Evolutionary conservation across 1,140 invertebrate species (phyloP), one percentile per base, ranked within the genome.

Genomic region (Adoxophyes honmai): DNA sequence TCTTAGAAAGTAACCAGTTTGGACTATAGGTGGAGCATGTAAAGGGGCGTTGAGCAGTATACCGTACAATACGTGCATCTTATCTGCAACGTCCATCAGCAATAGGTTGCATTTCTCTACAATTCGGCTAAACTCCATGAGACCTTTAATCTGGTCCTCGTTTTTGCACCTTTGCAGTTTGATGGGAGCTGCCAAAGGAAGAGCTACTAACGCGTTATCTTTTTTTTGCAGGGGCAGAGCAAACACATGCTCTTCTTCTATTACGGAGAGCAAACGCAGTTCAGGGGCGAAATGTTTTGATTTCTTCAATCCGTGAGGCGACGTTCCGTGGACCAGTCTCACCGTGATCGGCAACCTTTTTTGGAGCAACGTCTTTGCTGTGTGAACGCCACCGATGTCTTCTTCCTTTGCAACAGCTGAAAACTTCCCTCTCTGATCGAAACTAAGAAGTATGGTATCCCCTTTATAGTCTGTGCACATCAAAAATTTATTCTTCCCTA

Each of bases 331-430:
- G 0, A 98, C 96, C 63, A 98, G 90, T 75, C 97, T 91, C 9
- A 98, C 97, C 53, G 97, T 98, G 48, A 98, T 89, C 1, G 97
- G 97, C 83, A 98, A 91, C 57, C 97, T 90, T 78, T 98, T 97
- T 62, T 93, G 93, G 34, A 98, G 87, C 52, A 98, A 91, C 73
- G 96, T 97, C 70, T 94, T 93, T 5, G 94, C 94, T 44, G 95
- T 95, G 81, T 97, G 96, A 10, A 98, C 96, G 4, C 97, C 97
- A 75, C 96, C 96, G 61, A 98, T 97, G 85, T 97, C 97, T 68
- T 97, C 96, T 81, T 96, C 95, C 73, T 95, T 93, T 21, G 97
- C 97, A 15, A 98, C 90, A 0, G 95, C 95, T 67, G 96, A 98
- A 88, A 98, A 98, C 70, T 95, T 94, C 5, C 95, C 96, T 73